Percentiles rank a stretch among this genome's conserved stretches.
Conservation (phyloP, 2,797 vertebrate species). For the Adelosebastes latens region DNA sequence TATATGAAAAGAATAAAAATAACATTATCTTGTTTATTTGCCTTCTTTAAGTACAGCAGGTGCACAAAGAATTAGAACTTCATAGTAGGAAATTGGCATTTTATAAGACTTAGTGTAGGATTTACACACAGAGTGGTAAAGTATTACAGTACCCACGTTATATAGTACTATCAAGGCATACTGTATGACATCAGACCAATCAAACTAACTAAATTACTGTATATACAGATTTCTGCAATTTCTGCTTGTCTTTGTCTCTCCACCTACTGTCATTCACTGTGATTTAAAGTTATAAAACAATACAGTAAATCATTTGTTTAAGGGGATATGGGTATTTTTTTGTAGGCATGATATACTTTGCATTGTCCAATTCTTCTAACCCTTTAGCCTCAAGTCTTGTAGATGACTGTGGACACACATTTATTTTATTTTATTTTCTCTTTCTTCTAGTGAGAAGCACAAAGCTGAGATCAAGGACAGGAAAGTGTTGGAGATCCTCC, state of each 20-base stretch:
- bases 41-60: background rate
- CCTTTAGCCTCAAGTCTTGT: background rate
- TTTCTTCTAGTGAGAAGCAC: conserved; percentile 88
- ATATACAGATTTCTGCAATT: background rate
- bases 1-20: background rate
- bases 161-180: background rate
- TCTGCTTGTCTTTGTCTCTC: background rate
- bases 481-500: conserved; percentile 92
- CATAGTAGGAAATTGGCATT: background rate
- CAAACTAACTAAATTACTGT: background rate
- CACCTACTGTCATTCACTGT: background rate
- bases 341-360: background rate
- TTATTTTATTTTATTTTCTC: background rate
- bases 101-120: background rate
- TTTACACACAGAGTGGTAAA: background rate
- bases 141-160: background rate
- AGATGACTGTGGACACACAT: background rate
- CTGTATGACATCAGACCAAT: background rate
- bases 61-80: background rate
- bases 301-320: background rate
- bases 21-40: background rate
- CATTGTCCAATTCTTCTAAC: background rate
- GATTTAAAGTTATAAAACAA: background rate
- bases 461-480: conserved; percentile 94
- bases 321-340: background rate